Evolutionary conservation across 2,888 invertebrate species (phyloP).

Genomic region (Bellardia pandia): DNA sequence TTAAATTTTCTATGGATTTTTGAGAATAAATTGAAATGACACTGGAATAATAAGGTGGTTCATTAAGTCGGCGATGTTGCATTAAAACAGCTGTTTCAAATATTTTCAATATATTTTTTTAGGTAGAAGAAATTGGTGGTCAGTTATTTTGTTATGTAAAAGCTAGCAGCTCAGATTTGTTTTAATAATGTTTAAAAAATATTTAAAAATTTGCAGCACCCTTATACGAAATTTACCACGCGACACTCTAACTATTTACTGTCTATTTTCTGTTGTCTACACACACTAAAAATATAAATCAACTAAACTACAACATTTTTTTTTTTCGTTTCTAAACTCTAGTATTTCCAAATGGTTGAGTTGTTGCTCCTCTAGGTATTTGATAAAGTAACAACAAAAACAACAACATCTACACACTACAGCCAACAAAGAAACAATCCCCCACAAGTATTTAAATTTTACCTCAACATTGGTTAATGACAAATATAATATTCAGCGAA

Average conservation of each 20-base stretch:
- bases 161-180: too few species aligned
- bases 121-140: too few species aligned
- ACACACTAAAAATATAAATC: slow-evolving; percentile 29
- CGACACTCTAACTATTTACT: slow-evolving; percentile 26
- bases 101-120: too few species aligned
- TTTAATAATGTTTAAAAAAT: background rate
- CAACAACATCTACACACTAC: too few species aligned
- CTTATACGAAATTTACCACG: background rate
- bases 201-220: background rate
- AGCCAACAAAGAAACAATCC: background rate
- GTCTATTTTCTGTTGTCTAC: slow-evolving; percentile 33
- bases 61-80: background rate
- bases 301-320: slow-evolving; percentile 8
- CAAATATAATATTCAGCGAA: slow-evolving; percentile 1
- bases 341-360: slow-evolving; percentile 9
- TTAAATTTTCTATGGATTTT: background rate
- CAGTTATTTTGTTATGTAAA: too few species aligned
- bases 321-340: background rate
- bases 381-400: background rate
- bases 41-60: background rate
- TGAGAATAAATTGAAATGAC: background rate
- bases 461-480: background rate
- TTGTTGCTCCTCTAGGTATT: slow-evolving; percentile 4
- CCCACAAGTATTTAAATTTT: slow-evolving; percentile 11
- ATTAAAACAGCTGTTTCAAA: too few species aligned